Base-by-base conservation (phyloP, 2,113 vertebrate genomes). In the Sinocyclocheilus grahami region DNA sequence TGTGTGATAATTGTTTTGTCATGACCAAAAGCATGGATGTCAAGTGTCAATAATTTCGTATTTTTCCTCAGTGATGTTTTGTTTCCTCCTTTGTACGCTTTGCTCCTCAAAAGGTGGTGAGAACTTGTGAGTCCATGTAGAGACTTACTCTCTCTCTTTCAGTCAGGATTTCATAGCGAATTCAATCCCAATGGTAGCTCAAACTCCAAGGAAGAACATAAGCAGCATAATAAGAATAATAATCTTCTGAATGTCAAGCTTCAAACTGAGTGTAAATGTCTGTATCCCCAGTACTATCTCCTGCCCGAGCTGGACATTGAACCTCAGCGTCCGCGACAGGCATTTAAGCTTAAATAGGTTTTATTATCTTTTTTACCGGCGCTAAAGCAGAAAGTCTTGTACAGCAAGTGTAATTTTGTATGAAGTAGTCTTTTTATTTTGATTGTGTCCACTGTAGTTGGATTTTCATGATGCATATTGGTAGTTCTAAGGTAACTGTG, bases 361-460 rank as follows among this genome's bases (percentile, higher is more conserved):
- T 93, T 92, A 93, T 93, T 95, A 91, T 93, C 89, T 95, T 95
- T 95, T 94, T 92, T 94, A 95, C 93, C 92, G 90, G 92, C 92
- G 88, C 92, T 93, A 93, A 90, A 88, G 91, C 89, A 91, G 85
- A 88, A 93, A 89, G 91, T 92, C 90, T 95, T 95, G 94, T 96
- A 95, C 94, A 95, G 91, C 93, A 89, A 90, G 91, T 90, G 84
- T 93, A 90, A 93, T 95, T 95, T 95, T 95, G 90, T 95, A 94
- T 94, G 91, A 93, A 92, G 92, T 95, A 95, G 93, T 94, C 93
- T 95, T 94, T 94, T 95, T 94, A 93, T 94, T 95, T 95, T 85
- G 27, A 91, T 87, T 91, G 90, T 90, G 90, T 91, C 92, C 91
- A 90, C 88, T 90, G 90, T 90, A 91, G 92, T 87, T 90, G 86